A percentile compares a stretch with the other conserved stretches of the same genome.
Conservation (phyloP, 35 echinoderm and acorn worm species). For the Acanthaster planci region DNA sequence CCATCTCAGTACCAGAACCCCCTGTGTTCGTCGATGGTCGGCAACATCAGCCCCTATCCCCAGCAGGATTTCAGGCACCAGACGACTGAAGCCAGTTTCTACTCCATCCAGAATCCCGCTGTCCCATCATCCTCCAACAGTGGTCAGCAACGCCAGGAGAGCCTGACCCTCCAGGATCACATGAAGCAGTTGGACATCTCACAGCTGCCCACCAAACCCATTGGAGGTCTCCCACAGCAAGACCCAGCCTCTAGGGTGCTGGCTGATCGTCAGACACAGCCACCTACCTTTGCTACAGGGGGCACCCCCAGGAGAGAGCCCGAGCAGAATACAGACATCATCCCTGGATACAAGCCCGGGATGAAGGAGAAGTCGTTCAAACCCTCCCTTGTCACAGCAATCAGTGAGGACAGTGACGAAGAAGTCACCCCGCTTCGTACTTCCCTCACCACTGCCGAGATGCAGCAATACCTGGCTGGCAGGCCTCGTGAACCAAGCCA, state of each 20-base stretch:
- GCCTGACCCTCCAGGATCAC: neutral
- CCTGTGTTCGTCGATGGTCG: neutral
- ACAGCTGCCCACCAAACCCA: neutral
- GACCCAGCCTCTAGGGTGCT: neutral
- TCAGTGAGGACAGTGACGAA: neutral
- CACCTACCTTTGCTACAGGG: neutral
- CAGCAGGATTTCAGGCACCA: neutral
- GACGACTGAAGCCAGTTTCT: neutral
- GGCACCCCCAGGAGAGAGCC: neutral
- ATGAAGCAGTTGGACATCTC: neutral
- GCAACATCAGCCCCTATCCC: neutral
- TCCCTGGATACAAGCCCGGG: conserved; percentile 9
- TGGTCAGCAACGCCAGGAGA: neutral
- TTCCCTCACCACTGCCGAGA: conserved; percentile 11
- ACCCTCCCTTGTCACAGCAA: neutral
- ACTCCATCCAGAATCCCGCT: neutral
- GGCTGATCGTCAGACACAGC: neutral
- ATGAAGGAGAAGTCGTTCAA: neutral
- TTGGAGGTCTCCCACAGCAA: neutral
- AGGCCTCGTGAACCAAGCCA: neutral
- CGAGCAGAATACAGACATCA: conserved; percentile 7
- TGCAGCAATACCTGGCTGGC: neutral
- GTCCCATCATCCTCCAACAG: neutral
- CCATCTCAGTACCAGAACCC: neutral
- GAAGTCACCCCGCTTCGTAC: neutral